Evolutionary conservation across 1,140 invertebrate genomes (phyloP), one percentile per base, ranked within the genome.

Genomic region (Eupristina koningsbergeri): DNA sequence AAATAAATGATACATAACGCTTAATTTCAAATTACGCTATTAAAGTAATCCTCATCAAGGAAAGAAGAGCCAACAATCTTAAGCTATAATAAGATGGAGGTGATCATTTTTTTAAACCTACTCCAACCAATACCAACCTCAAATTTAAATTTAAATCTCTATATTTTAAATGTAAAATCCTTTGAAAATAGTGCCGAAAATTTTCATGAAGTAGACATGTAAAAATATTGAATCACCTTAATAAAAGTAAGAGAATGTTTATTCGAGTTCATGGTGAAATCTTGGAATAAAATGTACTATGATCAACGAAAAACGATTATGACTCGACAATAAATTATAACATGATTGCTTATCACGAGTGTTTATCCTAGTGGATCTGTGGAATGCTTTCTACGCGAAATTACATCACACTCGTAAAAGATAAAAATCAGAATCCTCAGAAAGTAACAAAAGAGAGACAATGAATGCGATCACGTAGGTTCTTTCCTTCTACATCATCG

Each of bases 31-130:
- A 76, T 29, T 67, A 53, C 31, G 31, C 22, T 41, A 80, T 17
- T 80, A 39, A 36, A 34, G 26, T 13, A 50, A 69, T 63, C 41
- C 63, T 80, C 41, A 47, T 50, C 39, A 63, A 80, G 63, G 63
- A 69, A 19, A 41, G 6, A 36, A 39, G 8, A 67, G 36, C 15
- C 15, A 50, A 67, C 17, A 17, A 67, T 67, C 31, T 6, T 5
- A 67, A 39, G 15, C 31, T 67, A 6, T 36, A 17, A 36, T 67
- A 67, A 64, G 17, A 67, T 29, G 29, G 22, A 67, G 31, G 15
- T 8, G 17, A 67, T 13, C 36, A 67, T 64, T 15, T 31, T 64
- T 64, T 64, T 15, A 9, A 5, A 64, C 17, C 9, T 34, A 11
- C 29, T 34, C 8, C n/a, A 64, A 34, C 29, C 2, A 64, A 34